Conservation (phyloP, 1,140 invertebrate genomes). For the Harpegnathos saltator region DNA sequence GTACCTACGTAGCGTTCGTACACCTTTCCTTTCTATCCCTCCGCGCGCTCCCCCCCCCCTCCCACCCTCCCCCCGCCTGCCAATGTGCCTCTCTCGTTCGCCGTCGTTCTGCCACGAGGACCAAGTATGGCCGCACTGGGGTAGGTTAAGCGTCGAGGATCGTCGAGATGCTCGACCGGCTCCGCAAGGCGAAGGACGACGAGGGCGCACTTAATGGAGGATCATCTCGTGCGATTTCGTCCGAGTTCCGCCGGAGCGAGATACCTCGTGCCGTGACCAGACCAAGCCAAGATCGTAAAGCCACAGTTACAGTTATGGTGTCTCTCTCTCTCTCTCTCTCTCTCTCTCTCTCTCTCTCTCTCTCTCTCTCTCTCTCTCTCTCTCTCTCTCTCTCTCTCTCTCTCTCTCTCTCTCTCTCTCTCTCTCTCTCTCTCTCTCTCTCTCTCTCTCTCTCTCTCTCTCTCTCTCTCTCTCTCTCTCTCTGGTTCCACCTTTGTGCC, state of each 20-base stretch:
- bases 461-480: no score
- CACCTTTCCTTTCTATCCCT: conserved; percentile 29
- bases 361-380: no score
- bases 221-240: conserved; percentile 43
- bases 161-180: conserved; percentile 6
- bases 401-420: no score
- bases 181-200: conserved; percentile 9
- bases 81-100: conserved; percentile 8
- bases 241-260: conserved; percentile 22
- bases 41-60: neutral
- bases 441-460: no score
- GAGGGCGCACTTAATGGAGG: conserved; percentile 15
- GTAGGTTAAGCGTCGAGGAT: conserved; percentile 41
- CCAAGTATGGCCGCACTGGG: conserved; percentile 22
- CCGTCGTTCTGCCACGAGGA: conserved; percentile 53
- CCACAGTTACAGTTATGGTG: conserved; percentile 2
- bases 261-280: neutral
- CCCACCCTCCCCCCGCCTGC: neutral
- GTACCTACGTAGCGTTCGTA: conserved; percentile 62
- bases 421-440: no score
- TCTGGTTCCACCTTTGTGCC: no score
- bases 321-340: no score
- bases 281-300: conserved; percentile 6
- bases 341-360: no score
- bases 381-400: no score